Conservation (phyloP, 2,113 vertebrate species). For the Maylandia zebra region DNA sequence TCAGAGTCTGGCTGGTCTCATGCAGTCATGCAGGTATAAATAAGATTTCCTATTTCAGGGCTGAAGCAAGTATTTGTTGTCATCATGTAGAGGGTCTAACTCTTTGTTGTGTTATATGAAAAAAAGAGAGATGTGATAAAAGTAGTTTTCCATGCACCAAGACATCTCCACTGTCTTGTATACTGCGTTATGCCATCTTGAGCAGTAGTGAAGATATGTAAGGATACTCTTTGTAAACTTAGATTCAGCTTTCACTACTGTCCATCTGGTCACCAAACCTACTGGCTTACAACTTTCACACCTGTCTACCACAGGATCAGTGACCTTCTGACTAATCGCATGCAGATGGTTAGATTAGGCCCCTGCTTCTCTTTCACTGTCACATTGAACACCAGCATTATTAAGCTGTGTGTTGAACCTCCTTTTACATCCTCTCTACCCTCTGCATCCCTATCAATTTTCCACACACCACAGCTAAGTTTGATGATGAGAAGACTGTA, state of each 20-base stretch:
- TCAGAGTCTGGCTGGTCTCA: constrained; percentile 91
- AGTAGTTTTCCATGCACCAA: background rate
- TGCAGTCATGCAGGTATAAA: constrained; percentile 92
- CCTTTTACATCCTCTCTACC: background rate
- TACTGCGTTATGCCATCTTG: background rate
- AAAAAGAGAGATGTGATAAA: background rate
- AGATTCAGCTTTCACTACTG: background rate
- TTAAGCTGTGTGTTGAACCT: background rate
- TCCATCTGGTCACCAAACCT: background rate
- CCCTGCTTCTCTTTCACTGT: background rate
- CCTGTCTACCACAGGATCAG: background rate
- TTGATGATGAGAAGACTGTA: background rate
- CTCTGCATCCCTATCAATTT: background rate
- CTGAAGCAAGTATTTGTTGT: background rate
- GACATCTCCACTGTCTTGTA: background rate
- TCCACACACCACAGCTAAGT: background rate
- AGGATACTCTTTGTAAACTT: background rate
- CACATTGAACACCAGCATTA: background rate
- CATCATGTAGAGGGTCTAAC: background rate
- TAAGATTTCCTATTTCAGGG: background rate
- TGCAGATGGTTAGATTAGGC: background rate
- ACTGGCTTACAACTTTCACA: background rate
- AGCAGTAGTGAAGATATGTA: background rate
- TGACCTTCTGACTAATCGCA: background rate
- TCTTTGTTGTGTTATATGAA: background rate